These are phyloP conservation scores for Umimayanthus kanabou DNA, from an alignment of 92 coral and sea anemone genomes.

Conservation along the genomic window DNA sequence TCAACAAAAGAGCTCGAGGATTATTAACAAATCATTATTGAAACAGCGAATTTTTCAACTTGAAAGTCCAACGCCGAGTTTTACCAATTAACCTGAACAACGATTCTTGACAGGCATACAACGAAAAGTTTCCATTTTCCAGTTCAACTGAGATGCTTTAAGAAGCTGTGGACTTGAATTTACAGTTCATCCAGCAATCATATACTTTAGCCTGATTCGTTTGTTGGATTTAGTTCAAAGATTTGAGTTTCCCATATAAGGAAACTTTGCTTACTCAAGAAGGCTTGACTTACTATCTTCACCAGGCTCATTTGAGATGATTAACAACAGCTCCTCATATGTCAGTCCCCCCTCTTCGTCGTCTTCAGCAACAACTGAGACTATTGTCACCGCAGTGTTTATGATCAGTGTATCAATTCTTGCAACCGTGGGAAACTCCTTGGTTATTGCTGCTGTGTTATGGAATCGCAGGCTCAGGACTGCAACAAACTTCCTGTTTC, in stretches of 20 bases:
- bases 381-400: constrained; percentile 55
- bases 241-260: no score
- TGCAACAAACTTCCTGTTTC: constrained; percentile 80
- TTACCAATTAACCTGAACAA: background rate
- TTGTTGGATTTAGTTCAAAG: background rate
- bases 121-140: no score
- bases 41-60: background rate
- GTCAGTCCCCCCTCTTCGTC: background rate
- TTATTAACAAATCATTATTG: background rate
- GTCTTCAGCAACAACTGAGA: constrained; percentile 45
- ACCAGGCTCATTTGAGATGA: background rate
- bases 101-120: background rate
- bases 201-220: background rate
- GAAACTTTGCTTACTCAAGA: background rate
- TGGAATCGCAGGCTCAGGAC: constrained; percentile 83
- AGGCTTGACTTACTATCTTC: background rate
- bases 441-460: constrained; percentile 81
- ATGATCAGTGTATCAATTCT: constrained; percentile 66
- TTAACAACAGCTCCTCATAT: background rate
- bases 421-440: constrained; percentile 72
- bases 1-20: background rate
- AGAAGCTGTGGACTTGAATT: background rate
- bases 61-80: background rate
- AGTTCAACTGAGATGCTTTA: background rate
- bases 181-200: no score